phyloP scores from a whole-genome alignment of 2,113 vertebrate genomes.

The Nothocercus julius region DNA sequence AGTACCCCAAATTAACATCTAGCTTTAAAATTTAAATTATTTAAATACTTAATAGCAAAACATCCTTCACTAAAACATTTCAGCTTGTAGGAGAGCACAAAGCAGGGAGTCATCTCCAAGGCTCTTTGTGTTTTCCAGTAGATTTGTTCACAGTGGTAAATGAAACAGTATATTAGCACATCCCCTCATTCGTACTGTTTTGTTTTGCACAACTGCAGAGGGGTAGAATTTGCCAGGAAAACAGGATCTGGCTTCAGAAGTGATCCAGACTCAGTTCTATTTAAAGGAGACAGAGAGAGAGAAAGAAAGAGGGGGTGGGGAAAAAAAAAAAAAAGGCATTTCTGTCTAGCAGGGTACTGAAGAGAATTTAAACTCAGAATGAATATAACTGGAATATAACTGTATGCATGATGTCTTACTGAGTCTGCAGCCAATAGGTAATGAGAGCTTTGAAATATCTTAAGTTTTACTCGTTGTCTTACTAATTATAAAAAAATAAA shows the following conservation, averaged over 20 bases:
- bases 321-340: accelerated
- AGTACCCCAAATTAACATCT: neutral
- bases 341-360: neutral
- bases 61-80: neutral
- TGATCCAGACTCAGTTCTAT: neutral
- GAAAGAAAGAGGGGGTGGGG: no score
- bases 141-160: neutral
- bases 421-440: neutral
- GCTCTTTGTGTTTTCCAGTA: neutral
- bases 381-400: neutral
- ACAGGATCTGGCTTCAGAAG: neutral
- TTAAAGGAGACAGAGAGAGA: neutral
- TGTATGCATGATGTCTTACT: neutral
- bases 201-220: neutral
- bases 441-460: neutral
- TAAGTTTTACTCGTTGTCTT: neutral
- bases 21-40: neutral
- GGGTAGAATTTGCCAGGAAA: neutral
- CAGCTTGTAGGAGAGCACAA: neutral
- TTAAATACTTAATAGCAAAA: neutral
- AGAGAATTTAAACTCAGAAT: neutral
- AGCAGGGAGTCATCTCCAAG: neutral
- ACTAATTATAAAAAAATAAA: neutral
- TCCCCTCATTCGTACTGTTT: neutral
- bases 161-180: neutral